Evolutionary conservation across 1,140 invertebrate species (phyloP), one percentile per base, ranked within the genome.

Genomic region (Drosophila sp.): DNA sequence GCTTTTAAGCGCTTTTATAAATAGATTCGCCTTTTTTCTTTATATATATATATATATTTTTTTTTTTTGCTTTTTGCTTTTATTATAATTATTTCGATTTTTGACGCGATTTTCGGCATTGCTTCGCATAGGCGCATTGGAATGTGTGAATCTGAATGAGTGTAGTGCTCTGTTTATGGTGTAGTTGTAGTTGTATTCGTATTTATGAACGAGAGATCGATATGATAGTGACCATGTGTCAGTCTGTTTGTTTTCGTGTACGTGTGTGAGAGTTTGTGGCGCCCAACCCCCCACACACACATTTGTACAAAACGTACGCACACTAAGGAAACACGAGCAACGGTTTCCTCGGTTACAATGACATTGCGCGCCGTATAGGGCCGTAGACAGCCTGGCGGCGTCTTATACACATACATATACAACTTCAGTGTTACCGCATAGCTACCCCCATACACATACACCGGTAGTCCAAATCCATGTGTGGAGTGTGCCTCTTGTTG

Each of bases 81-180:
- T 76, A 86, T 81, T 77, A 81, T 78, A 87, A 86, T 83, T 83
- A 83, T 83, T 81, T 82, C 65, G 75, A 76, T 80, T 76, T 82
- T 84, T 78, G 79, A 79, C 69, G 70, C 65, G 70, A 67, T 72
- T 72, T 72, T 72, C 69, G 69, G 62, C 67, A 71, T 70, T 57
- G 67, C 32, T 56, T 71, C 61, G 36, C 67, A 65, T 65, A 71
- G 41, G 43, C 69, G 62, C 45, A 72, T 51, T 57, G 43, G 62
- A 66, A 66, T 57, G 67, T 64, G 67, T 79, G 66, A 79, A 72
- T 67, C 51, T 86, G 73, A 87, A 81, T 69, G 62, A 82, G 63
- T 86, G 57, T 75, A 53, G 48, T 78, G 59, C 53, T 62, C 53
- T 62, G 53, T 67, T 48, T 56, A 65, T 51, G 34, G 29, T 50